A percentile compares a stretch with the other conserved stretches of the same genome.
Evolutionary conservation across 2,797 vertebrate genomes (phyloP).

Genomic region (Potorous gilbertii): DNA sequence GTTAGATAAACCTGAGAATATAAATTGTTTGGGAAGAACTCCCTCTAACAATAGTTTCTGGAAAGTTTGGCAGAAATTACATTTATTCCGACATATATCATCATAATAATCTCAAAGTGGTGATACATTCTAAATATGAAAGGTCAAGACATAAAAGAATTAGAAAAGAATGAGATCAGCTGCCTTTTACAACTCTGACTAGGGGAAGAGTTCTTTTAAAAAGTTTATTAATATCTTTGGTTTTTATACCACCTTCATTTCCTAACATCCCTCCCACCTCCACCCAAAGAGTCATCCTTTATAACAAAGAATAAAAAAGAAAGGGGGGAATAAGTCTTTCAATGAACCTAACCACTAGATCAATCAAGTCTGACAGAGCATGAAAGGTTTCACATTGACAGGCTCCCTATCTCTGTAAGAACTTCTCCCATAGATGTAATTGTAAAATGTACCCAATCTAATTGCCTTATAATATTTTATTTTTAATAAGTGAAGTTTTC

Average conservation of each 20-base stretch:
- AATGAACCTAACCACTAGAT: not conserved
- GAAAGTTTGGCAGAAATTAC: not conserved
- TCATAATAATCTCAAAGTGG: not conserved
- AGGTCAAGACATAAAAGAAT: not conserved
- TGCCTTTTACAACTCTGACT: not conserved
- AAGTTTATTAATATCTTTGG: not conserved
- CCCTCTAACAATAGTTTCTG: not conserved
- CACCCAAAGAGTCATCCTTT: not conserved
- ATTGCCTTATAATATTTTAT: not conserved
- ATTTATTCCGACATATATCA: not conserved
- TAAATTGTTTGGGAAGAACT: not conserved
- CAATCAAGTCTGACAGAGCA: not conserved
- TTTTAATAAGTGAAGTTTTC: not conserved
- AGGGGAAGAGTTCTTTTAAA: not conserved
- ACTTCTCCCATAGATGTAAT: not conserved
- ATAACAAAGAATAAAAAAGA: not conserved
- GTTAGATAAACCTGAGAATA: not conserved
- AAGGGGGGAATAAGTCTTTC: not conserved
- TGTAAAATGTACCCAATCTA: not conserved
- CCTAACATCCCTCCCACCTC: not conserved
- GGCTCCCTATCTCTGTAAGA: not conserved
- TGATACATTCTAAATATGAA: not conserved
- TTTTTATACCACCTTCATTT: not conserved
- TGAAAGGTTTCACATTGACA: not conserved
- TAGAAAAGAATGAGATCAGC: not conserved